phyloP scores from a whole-genome alignment of 2,113 vertebrate genomes.

The Chaetops frenatus region DNA sequence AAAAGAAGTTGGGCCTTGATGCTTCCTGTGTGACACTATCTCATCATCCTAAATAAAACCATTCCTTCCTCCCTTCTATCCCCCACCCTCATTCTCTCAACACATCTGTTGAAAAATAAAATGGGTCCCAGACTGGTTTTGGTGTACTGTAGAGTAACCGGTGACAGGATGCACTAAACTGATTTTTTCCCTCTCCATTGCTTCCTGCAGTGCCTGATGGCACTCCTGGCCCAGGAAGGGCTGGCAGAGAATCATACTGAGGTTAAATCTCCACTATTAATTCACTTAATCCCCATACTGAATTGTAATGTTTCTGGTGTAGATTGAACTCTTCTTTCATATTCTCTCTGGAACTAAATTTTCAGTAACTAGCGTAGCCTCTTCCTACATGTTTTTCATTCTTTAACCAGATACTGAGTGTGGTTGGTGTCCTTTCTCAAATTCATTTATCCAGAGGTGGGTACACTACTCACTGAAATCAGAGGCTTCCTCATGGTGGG shows the following conservation, averaged over 20 bases:
- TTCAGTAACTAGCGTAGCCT: neutral
- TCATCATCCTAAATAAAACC: neutral
- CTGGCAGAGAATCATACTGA: neutral
- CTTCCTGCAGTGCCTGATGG: neutral
- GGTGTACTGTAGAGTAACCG: neutral
- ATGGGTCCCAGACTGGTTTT: neutral
- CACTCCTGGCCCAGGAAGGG: neutral
- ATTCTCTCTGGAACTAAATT: neutral
- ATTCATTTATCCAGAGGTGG: neutral
- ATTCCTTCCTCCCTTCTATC: neutral
- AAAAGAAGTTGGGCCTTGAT: neutral
- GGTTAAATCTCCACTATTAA: neutral
- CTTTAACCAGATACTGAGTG: neutral
- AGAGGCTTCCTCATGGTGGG: neutral
- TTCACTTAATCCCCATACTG: neutral
- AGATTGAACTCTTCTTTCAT: neutral
- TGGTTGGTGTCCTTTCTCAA: neutral
- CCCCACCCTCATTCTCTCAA: neutral
- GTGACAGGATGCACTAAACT: neutral
- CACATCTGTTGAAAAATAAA: neutral
- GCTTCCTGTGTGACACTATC: slow-evolving; percentile 8
- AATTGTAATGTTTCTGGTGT: neutral
- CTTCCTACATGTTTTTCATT: neutral
- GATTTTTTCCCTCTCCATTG: accelerated
- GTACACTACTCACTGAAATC: neutral